Evolutionary conservation across 2,888 invertebrate genomes (phyloP).

Genomic region (Julus scanicus): DNA sequence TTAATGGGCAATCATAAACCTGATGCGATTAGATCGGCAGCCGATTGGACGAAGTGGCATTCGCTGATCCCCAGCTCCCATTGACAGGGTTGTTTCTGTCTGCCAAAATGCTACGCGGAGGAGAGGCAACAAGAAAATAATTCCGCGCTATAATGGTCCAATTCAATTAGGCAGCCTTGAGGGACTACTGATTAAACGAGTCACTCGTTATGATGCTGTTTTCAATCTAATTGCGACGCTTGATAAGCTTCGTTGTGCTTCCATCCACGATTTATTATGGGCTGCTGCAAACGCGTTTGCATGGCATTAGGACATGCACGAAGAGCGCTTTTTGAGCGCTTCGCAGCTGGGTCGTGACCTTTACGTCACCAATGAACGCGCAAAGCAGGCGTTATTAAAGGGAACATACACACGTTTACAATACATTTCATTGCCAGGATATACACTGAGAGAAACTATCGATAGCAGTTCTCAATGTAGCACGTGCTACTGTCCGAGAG

Average conservation of each 20-base stretch:
- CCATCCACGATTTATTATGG: conserved; percentile 43
- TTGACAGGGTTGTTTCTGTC: neutral
- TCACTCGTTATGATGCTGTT: conserved; percentile 55
- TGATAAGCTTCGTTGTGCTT: conserved; percentile 55
- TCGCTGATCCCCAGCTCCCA: conserved; percentile 25
- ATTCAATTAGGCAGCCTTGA: conserved; percentile 54
- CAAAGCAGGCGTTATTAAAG: neutral
- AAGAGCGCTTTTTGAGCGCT: conserved; percentile 33
- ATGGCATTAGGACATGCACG: conserved; percentile 31
- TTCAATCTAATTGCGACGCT: conserved; percentile 55
- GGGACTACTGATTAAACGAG: conserved; percentile 55
- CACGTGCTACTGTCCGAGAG: no score
- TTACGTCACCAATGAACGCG: neutral
- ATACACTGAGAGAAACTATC: no score
- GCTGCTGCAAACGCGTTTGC: conserved; percentile 26
- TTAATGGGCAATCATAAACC: conserved; percentile 55
- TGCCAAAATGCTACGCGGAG: neutral
- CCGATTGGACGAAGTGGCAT: conserved; percentile 28
- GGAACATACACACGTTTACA: neutral
- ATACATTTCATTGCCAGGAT: no score
- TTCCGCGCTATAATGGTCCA: conserved; percentile 52
- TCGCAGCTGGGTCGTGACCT: conserved; percentile 33
- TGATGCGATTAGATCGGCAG: conserved; percentile 51
- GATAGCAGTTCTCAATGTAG: no score
- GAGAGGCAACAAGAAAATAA: conserved; percentile 52